These are phyloP conservation scores for Nycticorax nycticorax DNA, from an alignment of 2,113 vertebrate species.

Conservation along the genomic window DNA sequence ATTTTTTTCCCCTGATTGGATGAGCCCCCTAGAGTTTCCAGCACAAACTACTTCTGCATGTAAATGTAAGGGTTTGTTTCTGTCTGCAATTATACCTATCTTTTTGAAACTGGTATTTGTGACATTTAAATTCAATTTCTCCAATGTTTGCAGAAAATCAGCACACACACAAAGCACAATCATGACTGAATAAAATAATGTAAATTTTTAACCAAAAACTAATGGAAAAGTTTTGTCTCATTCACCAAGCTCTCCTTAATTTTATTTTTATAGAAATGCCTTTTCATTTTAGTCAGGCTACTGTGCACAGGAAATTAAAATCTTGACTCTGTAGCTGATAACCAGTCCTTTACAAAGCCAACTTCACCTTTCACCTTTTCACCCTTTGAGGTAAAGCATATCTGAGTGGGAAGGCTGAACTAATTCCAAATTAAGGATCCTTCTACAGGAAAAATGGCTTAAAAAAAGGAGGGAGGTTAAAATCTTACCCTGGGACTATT, in stretches of 20 bases:
- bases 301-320: background rate
- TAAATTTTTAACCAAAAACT: background rate
- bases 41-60: background rate
- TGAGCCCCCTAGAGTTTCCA: background rate
- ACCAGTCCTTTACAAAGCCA: background rate
- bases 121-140: background rate
- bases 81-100: background rate
- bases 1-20: background rate
- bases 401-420: background rate
- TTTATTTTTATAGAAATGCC: background rate
- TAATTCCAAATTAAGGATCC: background rate
- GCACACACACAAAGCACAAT: background rate
- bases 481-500: background rate
- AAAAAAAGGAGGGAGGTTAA: background rate
- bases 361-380: slow-evolving; percentile 5
- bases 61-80: background rate
- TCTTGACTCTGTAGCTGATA: background rate
- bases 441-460: background rate
- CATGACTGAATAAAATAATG: background rate
- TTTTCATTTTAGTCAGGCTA: background rate
- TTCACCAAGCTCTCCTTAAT: background rate
- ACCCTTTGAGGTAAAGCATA: background rate
- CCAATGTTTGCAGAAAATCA: background rate
- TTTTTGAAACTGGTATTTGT: background rate
- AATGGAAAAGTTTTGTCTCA: background rate